Conservation (phyloP, 2,113 vertebrate species). For the Leptosomus discolor region DNA sequence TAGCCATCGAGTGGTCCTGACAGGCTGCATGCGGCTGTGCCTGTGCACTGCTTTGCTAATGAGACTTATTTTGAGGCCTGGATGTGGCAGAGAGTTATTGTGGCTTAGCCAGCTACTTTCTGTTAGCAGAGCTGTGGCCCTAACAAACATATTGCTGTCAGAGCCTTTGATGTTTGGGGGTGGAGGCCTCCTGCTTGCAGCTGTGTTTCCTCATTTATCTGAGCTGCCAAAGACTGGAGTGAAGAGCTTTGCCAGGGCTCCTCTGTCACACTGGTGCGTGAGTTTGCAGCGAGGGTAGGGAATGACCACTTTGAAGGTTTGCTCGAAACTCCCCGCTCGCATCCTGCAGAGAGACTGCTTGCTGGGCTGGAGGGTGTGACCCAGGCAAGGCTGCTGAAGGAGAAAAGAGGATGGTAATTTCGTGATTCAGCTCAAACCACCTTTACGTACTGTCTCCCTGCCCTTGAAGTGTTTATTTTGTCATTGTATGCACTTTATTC, state of each 20-base stretch:
- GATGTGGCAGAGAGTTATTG: background rate
- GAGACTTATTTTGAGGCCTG: background rate
- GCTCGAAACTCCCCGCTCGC: background rate
- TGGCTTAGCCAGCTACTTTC: background rate
- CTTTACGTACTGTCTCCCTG: background rate
- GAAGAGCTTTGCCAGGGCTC: background rate
- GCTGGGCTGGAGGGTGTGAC: background rate
- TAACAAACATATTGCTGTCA: background rate
- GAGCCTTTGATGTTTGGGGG: background rate
- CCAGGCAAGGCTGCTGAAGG: background rate
- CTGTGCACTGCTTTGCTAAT: background rate
- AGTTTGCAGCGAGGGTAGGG: background rate
- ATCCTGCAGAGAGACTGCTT: background rate
- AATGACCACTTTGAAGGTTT: background rate
- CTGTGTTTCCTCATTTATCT: background rate
- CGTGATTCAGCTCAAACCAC: background rate
- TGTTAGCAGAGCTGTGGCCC: background rate
- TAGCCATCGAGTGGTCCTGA: fast-evolving
- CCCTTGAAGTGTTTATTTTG: background rate
- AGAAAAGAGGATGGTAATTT: background rate
- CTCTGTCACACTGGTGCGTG: background rate
- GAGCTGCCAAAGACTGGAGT: background rate
- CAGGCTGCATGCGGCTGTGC: fast-evolving
- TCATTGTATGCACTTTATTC: background rate
- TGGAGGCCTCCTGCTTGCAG: background rate